phyloP scores from a whole-genome alignment of 1,140 invertebrate species.

The Drosophila nannoptera region DNA sequence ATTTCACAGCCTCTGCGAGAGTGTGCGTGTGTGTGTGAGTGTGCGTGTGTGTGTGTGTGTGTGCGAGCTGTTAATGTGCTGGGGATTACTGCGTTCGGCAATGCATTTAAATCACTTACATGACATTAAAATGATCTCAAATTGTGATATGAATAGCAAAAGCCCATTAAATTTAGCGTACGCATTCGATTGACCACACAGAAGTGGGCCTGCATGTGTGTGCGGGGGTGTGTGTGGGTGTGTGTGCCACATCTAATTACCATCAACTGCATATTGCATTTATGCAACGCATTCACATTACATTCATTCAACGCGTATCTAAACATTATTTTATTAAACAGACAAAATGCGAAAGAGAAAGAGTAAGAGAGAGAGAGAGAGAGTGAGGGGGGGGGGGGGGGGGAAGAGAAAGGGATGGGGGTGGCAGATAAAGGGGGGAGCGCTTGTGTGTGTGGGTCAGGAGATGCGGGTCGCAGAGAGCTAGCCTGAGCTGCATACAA shows the following conservation, averaged over 20 bases:
- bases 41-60: no score
- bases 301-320: background rate
- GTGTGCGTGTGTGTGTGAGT: no score
- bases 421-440: no score
- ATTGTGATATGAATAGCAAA: slow-evolving; percentile 27
- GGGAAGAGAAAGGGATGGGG: no score
- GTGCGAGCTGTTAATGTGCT: slow-evolving; percentile 61
- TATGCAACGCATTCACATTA: background rate
- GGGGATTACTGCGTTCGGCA: slow-evolving; percentile 53
- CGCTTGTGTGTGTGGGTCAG: no score
- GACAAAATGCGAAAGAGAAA: background rate
- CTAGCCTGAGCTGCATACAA: no score
- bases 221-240: background rate
- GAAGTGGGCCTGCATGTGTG: background rate
- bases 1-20: slow-evolving; percentile 56
- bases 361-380: no score
- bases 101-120: slow-evolving; percentile 50
- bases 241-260: slow-evolving; percentile 2
- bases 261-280: slow-evolving; percentile 3
- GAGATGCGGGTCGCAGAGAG: no score
- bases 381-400: no score
- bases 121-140: slow-evolving; percentile 37
- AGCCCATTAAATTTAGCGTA: background rate
- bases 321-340: slow-evolving; percentile 1
- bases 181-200: slow-evolving; percentile 6